phyloP scores from a whole-genome alignment of 2,888 invertebrate species.

The Biston stratarius region DNA sequence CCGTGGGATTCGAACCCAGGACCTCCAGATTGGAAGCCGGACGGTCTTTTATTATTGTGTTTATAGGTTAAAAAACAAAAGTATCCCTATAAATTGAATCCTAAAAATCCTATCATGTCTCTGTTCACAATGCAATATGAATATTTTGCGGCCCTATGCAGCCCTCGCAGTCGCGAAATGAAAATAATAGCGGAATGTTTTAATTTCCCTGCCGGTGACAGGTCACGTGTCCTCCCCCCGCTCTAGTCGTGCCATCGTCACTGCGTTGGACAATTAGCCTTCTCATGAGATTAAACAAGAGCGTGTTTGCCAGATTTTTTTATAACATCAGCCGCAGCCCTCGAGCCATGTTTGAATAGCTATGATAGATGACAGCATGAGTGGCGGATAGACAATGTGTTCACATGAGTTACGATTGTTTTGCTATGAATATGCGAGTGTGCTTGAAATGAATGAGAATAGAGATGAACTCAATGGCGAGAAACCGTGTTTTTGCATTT shows the following conservation, averaged over 20 bases:
- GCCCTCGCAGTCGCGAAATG: slow-evolving; percentile 54
- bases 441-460: background rate
- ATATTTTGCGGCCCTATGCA: slow-evolving; percentile 34
- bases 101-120: slow-evolving; percentile 15
- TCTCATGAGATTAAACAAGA: slow-evolving; percentile 83
- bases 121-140: slow-evolving; percentile 37
- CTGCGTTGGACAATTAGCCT: slow-evolving; percentile 83
- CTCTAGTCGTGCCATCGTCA: slow-evolving; percentile 65
- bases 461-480: slow-evolving; percentile 9
- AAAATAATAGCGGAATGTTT: slow-evolving; percentile 85
- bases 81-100: background rate
- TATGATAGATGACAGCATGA: slow-evolving; percentile 66
- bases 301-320: slow-evolving; percentile 68
- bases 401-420: slow-evolving; percentile 53
- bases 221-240: slow-evolving; percentile 78
- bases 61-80: background rate
- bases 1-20: too few relatives aligned
- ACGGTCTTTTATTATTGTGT: background rate
- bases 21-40: too few relatives aligned
- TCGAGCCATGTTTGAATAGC: slow-evolving; percentile 43
- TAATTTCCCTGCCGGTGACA: slow-evolving; percentile 86
- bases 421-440: slow-evolving; percentile 26
- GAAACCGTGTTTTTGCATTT: too few relatives aligned
- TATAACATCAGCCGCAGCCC: slow-evolving; percentile 36
- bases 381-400: slow-evolving; percentile 51